These are phyloP conservation scores for Leucophenga varia DNA, from an alignment of 1,140 invertebrate genomes.

Conservation along the genomic window DNA sequence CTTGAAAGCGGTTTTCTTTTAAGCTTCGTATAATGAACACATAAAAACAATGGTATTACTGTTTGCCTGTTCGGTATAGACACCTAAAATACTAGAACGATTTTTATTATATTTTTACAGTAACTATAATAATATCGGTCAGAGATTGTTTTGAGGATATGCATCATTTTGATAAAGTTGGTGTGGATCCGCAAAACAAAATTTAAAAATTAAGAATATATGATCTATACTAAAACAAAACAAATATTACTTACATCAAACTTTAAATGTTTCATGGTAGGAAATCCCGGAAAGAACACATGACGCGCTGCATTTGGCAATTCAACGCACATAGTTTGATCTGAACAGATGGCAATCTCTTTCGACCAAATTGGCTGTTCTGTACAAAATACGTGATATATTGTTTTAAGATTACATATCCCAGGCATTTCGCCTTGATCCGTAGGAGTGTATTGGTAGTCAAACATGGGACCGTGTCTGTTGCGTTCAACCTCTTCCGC, in stretches of 20 bases:
- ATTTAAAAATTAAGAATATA: constrained; percentile 45
- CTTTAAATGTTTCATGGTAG: constrained; percentile 80
- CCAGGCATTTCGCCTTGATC: constrained; percentile 25
- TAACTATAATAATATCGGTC: no score
- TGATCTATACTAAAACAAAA: not conserved
- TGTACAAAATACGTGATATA: constrained; percentile 34
- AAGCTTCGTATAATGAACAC: no score
- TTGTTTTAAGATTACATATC: constrained; percentile 22
- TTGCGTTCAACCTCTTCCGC: constrained; percentile 77
- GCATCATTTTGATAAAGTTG: not conserved
- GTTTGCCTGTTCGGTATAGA: no score
- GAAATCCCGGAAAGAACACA: constrained; percentile 86
- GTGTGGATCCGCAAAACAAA: not conserved
- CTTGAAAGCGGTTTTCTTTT: no score
- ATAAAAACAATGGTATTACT: no score
- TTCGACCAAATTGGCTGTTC: constrained; percentile 60
- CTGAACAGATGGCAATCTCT: constrained; percentile 64
- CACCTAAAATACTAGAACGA: no score
- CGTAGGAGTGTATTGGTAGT: constrained; percentile 66
- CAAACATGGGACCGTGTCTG: constrained; percentile 79
- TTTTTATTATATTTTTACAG: no score
- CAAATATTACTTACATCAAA: constrained; percentile 64
- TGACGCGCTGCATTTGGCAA: constrained; percentile 69
- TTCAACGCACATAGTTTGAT: constrained; percentile 72
- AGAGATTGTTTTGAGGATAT: no score